Conservation (phyloP, 2,113 vertebrate genomes). For the western clawed frog (Xenopus tropicalis) region UCB_Xtro_10.0 CM004446.2:125596501-125597000, state of each 20-base stretch:
- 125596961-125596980: slow-evolving; percentile 3
- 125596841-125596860: not conserved
- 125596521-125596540: not conserved
- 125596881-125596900: slow-evolving; percentile 23
- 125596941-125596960: slow-evolving; percentile 9
- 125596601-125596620: not conserved
- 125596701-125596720: not conserved
- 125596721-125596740: slow-evolving; percentile 31
- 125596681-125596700: slow-evolving; percentile 1
- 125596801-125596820: slow-evolving; percentile 16
- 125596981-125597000: not conserved
- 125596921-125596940: slow-evolving; percentile 3
- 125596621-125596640: not conserved
- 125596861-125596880: slow-evolving; percentile 6
- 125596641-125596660: slow-evolving; percentile 8
- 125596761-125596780: slow-evolving; percentile 21
- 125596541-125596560: not conserved
- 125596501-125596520: not conserved
- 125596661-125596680: not conserved
- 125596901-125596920: slow-evolving; percentile 9
- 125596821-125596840: slow-evolving; percentile 14
- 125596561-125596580: not conserved
- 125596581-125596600: not conserved
- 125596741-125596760: slow-evolving; percentile 24
- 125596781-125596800: not conserved